Conservation (phyloP, 2,797 vertebrate genomes). For the Borostomias antarcticus region DNA sequence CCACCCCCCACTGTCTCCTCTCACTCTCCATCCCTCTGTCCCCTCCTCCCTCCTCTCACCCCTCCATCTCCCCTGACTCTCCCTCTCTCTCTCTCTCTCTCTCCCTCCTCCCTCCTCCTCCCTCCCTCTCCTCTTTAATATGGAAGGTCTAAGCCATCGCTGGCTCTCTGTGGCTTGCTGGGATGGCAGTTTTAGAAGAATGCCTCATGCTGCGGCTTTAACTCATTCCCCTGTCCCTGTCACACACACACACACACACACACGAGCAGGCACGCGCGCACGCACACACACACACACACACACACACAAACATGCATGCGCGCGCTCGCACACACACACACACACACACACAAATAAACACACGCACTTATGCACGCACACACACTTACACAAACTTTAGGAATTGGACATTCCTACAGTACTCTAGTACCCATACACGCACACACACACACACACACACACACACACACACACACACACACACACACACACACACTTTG, state of each 20-base stretch:
- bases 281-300: constrained; percentile 18
- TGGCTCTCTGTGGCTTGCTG: constrained; percentile 80
- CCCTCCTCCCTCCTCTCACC: constrained; percentile 30
- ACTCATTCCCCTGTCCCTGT: no score
- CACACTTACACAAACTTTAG: background rate
- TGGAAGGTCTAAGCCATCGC: constrained; percentile 84
- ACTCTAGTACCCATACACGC: constrained; percentile 9
- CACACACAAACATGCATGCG: constrained; percentile 9
- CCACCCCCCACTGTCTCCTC: constrained; percentile 33
- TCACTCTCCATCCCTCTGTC: background rate
- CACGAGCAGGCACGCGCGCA: constrained; percentile 36
- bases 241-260: constrained; percentile 42
- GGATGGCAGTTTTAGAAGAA: constrained; percentile 83
- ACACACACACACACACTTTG: background rate
- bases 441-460: background rate
- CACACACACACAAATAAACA: constrained; percentile 12
- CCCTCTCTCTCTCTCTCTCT: constrained; percentile 5
- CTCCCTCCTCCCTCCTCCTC: background rate
- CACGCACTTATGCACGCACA: background rate
- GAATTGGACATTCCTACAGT: background rate
- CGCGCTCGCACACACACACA: constrained; percentile 15
- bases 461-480: background rate
- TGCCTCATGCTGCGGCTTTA: constrained; percentile 76
- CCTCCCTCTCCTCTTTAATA: constrained; percentile 65
- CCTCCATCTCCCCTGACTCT: constrained; percentile 12